Evolutionary conservation across 2,797 vertebrate species (phyloP).

Genomic region (Clarias platycephalus): DNA sequence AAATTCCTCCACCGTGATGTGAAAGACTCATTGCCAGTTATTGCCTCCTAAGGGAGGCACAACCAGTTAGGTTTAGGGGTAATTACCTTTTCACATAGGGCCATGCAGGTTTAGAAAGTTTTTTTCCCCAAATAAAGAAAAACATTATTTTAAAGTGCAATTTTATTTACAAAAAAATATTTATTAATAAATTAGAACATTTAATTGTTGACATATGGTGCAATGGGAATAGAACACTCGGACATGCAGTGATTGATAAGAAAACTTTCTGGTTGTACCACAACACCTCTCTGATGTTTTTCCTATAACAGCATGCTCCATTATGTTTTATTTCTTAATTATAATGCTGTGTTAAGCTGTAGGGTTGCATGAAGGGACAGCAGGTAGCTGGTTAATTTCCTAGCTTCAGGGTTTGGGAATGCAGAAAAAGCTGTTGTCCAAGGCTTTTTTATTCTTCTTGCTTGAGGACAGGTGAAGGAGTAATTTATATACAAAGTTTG

Average conservation of each 20-base stretch:
- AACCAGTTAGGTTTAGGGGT: too few relatives aligned
- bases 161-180: neutral
- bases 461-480: conserved; percentile 1
- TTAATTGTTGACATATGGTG: neutral
- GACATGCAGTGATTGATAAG: neutral
- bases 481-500: neutral
- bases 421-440: neutral
- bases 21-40: too few relatives aligned
- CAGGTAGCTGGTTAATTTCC: neutral
- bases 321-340: neutral
- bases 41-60: too few relatives aligned
- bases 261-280: neutral
- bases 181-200: neutral
- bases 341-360: neutral
- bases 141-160: too few relatives aligned
- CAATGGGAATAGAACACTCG: neutral
- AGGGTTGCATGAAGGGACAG: neutral
- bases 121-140: too few relatives aligned
- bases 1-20: too few relatives aligned
- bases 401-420: neutral
- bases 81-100: too few relatives aligned
- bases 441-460: neutral
- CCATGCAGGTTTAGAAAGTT: too few relatives aligned
- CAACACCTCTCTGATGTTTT: neutral
- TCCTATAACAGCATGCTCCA: neutral